Evolutionary conservation across 2,113 vertebrate genomes (phyloP).

Genomic region (Diphyllodes magnificus): DNA sequence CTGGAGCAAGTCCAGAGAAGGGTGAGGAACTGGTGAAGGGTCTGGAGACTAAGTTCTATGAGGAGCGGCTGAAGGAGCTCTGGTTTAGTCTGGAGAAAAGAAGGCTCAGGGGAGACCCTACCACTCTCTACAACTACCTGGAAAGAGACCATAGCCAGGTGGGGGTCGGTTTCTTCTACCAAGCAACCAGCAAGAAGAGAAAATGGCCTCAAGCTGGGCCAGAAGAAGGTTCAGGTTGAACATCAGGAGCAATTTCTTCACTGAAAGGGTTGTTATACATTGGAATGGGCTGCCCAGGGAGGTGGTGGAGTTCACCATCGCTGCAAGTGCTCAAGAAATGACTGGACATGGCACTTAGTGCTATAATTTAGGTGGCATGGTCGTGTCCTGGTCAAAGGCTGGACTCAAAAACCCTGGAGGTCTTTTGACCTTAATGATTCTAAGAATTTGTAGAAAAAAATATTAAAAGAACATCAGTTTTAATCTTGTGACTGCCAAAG

Average conservation of each 20-base stretch:
- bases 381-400: not conserved
- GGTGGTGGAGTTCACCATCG: fast-evolving
- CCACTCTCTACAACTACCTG: too few relatives aligned
- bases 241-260: not conserved
- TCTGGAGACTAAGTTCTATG: not conserved
- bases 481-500: not conserved
- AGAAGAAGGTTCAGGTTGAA: not conserved
- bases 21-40: not conserved
- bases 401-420: not conserved
- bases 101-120: not conserved
- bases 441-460: not conserved
- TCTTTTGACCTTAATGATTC: not conserved
- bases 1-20: not conserved
- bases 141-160: not conserved
- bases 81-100: not conserved
- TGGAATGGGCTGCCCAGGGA: not conserved
- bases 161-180: not conserved
- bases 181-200: not conserved
- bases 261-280: not conserved
- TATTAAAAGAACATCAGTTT: not conserved
- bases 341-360: not conserved
- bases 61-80: not conserved
- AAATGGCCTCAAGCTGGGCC: not conserved
- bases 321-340: not conserved
- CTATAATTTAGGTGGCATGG: not conserved